These are phyloP conservation scores for Hecatera dysodea DNA, from an alignment of 2,888 invertebrate genomes.

Conservation along the genomic window DNA sequence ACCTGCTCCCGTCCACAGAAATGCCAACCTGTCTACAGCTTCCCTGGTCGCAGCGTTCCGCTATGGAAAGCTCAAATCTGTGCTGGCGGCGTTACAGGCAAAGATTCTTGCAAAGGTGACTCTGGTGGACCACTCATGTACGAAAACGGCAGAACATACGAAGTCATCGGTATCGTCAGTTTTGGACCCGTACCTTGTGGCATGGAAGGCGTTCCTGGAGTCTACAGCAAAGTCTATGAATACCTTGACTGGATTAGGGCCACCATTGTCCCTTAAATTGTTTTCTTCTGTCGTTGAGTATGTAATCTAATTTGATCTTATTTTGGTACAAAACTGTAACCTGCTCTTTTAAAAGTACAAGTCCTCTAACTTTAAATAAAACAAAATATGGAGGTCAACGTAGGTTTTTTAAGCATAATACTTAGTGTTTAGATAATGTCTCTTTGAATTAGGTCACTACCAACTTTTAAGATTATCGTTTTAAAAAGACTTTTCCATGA, in stretches of 20 bases:
- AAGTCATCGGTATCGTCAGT: constrained; percentile 90
- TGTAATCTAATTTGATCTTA: constrained; percentile 37
- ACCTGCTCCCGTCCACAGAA: constrained; percentile 21
- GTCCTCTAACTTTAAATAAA: neutral
- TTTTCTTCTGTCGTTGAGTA: constrained; percentile 9
- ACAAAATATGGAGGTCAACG: neutral
- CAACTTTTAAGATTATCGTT: neutral
- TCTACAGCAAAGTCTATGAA: constrained; percentile 91
- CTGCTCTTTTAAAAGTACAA: constrained; percentile 3
- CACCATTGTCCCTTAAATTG: constrained; percentile 57
- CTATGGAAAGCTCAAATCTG: constrained; percentile 50
- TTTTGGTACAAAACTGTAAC: neutral
- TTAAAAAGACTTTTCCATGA: constrained; percentile 39
- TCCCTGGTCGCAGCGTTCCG: constrained; percentile 32
- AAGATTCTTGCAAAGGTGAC: constrained; percentile 91
- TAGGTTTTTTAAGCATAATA: neutral
- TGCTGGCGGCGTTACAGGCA: constrained; percentile 49
- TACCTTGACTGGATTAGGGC: constrained; percentile 91
- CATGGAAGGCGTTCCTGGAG: constrained; percentile 90
- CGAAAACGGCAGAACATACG: constrained; percentile 71
- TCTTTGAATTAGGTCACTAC: constrained; percentile 37
- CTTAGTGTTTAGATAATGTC: constrained; percentile 1
- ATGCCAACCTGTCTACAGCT: constrained; percentile 45
- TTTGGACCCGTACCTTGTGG: constrained; percentile 92
- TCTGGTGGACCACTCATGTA: constrained; percentile 92